phyloP scores from a whole-genome alignment of 2,797 vertebrate species.

The Pangasius larnaudii region DNA sequence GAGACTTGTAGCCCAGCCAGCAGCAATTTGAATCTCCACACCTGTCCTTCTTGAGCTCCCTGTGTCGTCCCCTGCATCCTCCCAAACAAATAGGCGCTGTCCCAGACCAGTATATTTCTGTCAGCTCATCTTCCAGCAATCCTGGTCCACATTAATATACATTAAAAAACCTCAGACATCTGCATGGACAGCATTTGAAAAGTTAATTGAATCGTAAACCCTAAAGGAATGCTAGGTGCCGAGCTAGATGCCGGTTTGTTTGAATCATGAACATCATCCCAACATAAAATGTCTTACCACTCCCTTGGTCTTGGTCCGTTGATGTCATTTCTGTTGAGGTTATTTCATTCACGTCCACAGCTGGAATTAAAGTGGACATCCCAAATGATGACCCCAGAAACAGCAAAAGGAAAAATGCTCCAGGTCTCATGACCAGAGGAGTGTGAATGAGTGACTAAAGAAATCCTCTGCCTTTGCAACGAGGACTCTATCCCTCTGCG shows the following conservation, averaged over 20 bases:
- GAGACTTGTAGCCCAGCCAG: slow-evolving; percentile 85
- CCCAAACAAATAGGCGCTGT: slow-evolving; percentile 81
- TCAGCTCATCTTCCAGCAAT: slow-evolving; percentile 61
- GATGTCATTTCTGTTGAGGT: neutral
- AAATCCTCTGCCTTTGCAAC: neutral
- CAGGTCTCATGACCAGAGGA: slow-evolving; percentile 46
- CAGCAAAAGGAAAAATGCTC: slow-evolving; percentile 51
- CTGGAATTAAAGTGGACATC: slow-evolving; percentile 61
- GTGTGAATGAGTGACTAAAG: neutral
- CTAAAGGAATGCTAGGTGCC: neutral
- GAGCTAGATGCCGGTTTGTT: neutral
- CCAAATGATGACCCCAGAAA: slow-evolving; percentile 59
- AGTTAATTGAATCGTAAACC: neutral
- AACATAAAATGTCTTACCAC: slow-evolving; percentile 64
- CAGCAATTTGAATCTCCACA: slow-evolving; percentile 85
- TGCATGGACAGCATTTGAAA: neutral
- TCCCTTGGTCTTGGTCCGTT: slow-evolving; percentile 66
- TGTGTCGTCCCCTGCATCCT: slow-evolving; percentile 78
- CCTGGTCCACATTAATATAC: slow-evolving; percentile 57
- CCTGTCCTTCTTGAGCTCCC: slow-evolving; percentile 80
- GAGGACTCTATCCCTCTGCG: neutral
- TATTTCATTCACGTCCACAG: slow-evolving; percentile 35
- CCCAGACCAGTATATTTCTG: slow-evolving; percentile 82
- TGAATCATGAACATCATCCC: neutral
- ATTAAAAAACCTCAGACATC: slow-evolving; percentile 1